These are phyloP conservation scores for Ladona fulva DNA, from an alignment of 1,140 invertebrate genomes.

Conservation along the genomic window DNA sequence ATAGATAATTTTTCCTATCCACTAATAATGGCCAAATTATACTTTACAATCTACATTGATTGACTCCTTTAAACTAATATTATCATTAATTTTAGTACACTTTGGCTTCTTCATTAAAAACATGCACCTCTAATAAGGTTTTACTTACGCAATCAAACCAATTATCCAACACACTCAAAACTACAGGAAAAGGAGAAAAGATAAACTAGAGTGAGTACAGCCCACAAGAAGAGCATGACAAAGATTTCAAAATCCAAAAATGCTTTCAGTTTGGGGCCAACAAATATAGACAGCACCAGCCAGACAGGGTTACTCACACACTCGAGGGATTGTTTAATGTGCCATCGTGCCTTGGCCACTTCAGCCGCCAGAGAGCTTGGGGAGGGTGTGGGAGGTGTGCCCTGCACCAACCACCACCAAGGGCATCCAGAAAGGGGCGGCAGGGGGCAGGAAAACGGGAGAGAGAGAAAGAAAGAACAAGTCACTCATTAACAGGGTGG, in stretches of 20 bases:
- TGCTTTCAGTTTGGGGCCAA: neutral
- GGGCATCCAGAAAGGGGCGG: neutral
- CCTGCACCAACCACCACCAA: neutral
- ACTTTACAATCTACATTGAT: too few relatives aligned
- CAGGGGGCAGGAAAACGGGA: neutral
- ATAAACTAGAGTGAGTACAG: too few relatives aligned
- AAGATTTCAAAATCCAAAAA: neutral
- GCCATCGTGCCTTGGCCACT: conserved; percentile 45
- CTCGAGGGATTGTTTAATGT: conserved; percentile 47
- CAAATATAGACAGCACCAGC: neutral
- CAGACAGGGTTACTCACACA: conserved; percentile 40
- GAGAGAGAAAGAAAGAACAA: neutral
- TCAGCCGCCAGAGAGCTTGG: conserved; percentile 37
- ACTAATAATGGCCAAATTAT: too few relatives aligned
- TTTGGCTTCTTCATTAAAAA: too few relatives aligned
- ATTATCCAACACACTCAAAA: too few relatives aligned
- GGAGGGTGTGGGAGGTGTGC: neutral
- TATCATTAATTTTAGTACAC: too few relatives aligned
- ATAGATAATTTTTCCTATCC: too few relatives aligned
- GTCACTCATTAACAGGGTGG: neutral
- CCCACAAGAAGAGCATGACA: neutral
- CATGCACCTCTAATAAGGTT: too few relatives aligned
- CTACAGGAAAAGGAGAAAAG: too few relatives aligned
- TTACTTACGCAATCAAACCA: too few relatives aligned
- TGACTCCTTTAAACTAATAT: too few relatives aligned